These are phyloP conservation scores for Chloroceryle aenea DNA, from an alignment of 2,113 vertebrate genomes.

Conservation along the genomic window DNA sequence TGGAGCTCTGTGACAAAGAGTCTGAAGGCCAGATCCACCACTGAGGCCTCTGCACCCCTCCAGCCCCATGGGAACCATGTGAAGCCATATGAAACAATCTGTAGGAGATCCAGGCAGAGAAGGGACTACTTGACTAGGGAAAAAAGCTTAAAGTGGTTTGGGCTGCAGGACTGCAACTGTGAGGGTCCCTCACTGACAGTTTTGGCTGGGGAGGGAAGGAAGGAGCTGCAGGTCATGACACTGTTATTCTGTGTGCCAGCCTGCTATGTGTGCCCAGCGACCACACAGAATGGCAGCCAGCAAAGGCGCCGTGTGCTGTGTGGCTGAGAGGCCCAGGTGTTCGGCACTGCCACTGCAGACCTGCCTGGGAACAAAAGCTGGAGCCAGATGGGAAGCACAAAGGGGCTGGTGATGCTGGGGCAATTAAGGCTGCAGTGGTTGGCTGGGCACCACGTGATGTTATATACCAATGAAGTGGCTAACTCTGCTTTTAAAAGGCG, in stretches of 20 bases:
- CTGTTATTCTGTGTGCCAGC: rapidly evolving
- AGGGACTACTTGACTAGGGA: not conserved
- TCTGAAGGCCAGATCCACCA: not conserved
- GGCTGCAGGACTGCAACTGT: not conserved
- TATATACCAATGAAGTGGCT: not conserved
- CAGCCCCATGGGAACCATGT: not conserved
- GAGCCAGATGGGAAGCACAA: not conserved
- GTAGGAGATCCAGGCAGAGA: not conserved
- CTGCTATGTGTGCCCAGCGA: rapidly evolving
- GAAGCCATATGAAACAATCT: not conserved
- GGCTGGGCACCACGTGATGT: not conserved
- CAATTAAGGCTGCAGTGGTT: not conserved
- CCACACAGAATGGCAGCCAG: not conserved
- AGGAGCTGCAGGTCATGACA: not conserved
- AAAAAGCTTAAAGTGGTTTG: not conserved
- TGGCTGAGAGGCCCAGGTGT: rapidly evolving
- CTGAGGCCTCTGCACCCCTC: not conserved
- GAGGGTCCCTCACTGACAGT: not conserved
- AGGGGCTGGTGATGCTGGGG: not conserved
- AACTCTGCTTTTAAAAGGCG: not conserved
- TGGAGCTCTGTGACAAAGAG: not conserved
- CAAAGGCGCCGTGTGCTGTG: rapidly evolving
- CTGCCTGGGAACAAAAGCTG: conserved; percentile 44
- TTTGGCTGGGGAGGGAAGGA: not conserved
- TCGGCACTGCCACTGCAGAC: rapidly evolving